phyloP scores from a whole-genome alignment of 2,797 vertebrate species.

The Peromyscus aztecus region DNA sequence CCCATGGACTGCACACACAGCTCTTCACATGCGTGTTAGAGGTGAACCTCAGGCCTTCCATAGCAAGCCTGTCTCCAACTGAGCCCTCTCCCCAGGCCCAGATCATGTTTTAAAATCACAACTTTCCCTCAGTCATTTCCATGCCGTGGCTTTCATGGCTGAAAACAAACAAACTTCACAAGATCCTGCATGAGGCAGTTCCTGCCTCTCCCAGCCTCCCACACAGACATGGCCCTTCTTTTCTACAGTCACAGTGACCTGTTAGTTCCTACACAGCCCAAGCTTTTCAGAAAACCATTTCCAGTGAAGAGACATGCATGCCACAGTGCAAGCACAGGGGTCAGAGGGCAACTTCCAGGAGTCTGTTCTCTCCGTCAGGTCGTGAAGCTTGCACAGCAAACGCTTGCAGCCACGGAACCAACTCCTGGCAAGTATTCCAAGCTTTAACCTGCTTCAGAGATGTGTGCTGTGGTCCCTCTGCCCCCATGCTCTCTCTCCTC shows the following conservation, averaged over 20 bases:
- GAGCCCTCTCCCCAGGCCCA: not conserved
- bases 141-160: not conserved
- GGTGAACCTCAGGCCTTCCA: not conserved
- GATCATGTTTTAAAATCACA: constrained; percentile 1
- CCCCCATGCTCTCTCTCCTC: no score
- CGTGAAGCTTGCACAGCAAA: not conserved
- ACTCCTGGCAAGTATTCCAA: not conserved
- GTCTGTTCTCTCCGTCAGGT: no score
- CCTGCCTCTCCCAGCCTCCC: not conserved
- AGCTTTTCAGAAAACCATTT: no score
- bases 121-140: not conserved
- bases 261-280: not conserved
- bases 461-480: fast-evolving
- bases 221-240: not conserved
- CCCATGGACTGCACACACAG: not conserved
- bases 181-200: not conserved
- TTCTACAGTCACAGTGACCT: not conserved
- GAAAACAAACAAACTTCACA: not conserved
- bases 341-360: not conserved
- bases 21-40: no score
- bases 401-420: not conserved
- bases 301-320: not conserved
- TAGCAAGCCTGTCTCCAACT: no score
- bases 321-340: not conserved
- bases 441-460: not conserved